These are phyloP conservation scores for Actinopyga echinites DNA, from an alignment of 53 echinoderm and acorn worm species.

Conservation along the genomic window DNA sequence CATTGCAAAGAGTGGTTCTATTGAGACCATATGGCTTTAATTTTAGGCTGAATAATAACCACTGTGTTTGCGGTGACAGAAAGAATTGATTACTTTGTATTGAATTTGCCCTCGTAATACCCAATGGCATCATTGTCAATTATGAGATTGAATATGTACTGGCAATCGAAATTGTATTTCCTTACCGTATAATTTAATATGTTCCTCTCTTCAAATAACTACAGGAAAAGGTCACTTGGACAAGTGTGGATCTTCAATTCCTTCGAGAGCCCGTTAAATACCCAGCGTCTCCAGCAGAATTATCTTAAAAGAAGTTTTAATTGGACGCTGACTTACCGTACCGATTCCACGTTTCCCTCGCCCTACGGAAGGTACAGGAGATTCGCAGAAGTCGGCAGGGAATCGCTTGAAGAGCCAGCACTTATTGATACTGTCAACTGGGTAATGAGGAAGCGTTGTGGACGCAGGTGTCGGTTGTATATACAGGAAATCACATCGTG, in stretches of 20 bases:
- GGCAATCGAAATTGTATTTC: neutral
- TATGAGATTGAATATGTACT: neutral
- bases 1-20: no score
- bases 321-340: neutral
- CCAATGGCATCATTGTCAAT: no score
- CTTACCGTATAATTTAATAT: neutral
- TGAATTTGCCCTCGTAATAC: no score
- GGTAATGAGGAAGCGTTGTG: neutral
- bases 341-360: neutral
- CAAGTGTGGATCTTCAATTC: neutral
- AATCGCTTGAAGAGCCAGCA: neutral
- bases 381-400: neutral
- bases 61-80: no score
- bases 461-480: no score
- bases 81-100: no score
- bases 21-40: no score
- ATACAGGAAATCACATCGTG: no score
- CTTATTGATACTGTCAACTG: neutral
- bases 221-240: slow-evolving; percentile 1
- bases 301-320: neutral
- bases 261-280: slow-evolving; percentile 6
- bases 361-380: slow-evolving; percentile 2
- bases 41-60: no score
- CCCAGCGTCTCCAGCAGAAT: neutral
- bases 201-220: neutral